A percentile compares a stretch with the other conserved stretches of the same genome.
Conservation (phyloP, 2,888 invertebrate species). For the Platycheirus rosarum region DNA sequence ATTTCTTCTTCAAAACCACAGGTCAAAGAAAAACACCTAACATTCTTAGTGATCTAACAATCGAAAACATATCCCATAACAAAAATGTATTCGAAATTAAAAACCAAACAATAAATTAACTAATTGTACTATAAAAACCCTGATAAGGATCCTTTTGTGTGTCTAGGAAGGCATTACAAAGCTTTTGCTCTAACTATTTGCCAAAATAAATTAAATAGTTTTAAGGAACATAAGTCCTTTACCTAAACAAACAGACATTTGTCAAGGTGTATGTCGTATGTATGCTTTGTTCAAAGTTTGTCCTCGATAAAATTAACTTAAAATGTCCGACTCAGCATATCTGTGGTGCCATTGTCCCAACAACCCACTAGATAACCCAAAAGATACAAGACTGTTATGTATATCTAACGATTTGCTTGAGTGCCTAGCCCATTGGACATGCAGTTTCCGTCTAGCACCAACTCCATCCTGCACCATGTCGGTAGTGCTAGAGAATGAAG, state of each 20-base stretch:
- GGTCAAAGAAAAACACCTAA: no score
- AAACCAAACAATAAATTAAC: no score
- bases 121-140: no score
- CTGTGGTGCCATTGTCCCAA: background rate
- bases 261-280: constrained; percentile 2
- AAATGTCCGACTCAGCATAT: background rate
- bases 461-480: no score
- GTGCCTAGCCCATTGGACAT: background rate
- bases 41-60: no score
- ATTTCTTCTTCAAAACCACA: no score
- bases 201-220: constrained; percentile 6
- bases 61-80: no score
- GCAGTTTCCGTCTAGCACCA: background rate
- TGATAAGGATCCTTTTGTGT: no score
- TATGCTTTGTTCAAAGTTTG: background rate
- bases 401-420: background rate
- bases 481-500: background rate
- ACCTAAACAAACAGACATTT: background rate
- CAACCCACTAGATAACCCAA: background rate
- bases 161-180: no score
- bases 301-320: constrained; percentile 14
- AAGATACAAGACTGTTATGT: no score
- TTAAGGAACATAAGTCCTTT: background rate
- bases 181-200: background rate
- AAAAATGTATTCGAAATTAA: no score